A percentile compares a stretch with the other conserved stretches of the same genome.
phyloP scores from a whole-genome alignment of 2,113 vertebrate genomes.

The Lethenteron reissneri region DNA sequence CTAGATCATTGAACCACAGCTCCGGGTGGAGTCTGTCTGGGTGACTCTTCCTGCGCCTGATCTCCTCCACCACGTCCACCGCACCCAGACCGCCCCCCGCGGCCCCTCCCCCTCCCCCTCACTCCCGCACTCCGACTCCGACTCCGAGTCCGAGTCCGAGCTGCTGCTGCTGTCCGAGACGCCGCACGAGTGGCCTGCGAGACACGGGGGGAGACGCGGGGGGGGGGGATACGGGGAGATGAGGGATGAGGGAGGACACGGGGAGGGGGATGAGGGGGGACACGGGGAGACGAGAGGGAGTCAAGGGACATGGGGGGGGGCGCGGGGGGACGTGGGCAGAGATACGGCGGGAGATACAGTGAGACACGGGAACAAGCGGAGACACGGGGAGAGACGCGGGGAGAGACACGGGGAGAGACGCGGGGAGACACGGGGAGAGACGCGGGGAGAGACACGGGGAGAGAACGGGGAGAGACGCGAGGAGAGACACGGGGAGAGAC shows the following conservation, averaged over 20 bases:
- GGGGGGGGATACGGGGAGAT: neutral
- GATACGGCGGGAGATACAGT: too few species aligned
- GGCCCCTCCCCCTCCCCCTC: neutral
- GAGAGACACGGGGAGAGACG: too few species aligned
- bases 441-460: too few species aligned
- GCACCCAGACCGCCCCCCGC: conserved; percentile 17
- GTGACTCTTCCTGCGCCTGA: conserved; percentile 89
- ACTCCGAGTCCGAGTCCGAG: conserved; percentile 50
- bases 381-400: neutral
- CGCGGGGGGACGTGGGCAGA: too few species aligned
- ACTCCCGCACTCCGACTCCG: conserved; percentile 2
- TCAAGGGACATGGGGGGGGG: too few species aligned
- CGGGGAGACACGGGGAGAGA: too few species aligned
- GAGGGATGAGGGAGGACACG: too few species aligned
- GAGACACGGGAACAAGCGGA: too few species aligned
- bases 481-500: too few species aligned
- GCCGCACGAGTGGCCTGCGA: conserved; percentile 13
- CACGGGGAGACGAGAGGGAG: too few species aligned
- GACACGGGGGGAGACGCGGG: neutral
- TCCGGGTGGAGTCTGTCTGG: conserved; percentile 89
- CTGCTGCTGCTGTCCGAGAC: conserved; percentile 58
- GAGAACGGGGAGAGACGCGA: too few species aligned
- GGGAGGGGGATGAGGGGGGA: too few species aligned
- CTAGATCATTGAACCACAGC: conserved; percentile 91
- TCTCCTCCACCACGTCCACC: conserved; percentile 91